Conservation (phyloP, 2,888 invertebrate species). For the Callyntrura guangdongensis region DNA sequence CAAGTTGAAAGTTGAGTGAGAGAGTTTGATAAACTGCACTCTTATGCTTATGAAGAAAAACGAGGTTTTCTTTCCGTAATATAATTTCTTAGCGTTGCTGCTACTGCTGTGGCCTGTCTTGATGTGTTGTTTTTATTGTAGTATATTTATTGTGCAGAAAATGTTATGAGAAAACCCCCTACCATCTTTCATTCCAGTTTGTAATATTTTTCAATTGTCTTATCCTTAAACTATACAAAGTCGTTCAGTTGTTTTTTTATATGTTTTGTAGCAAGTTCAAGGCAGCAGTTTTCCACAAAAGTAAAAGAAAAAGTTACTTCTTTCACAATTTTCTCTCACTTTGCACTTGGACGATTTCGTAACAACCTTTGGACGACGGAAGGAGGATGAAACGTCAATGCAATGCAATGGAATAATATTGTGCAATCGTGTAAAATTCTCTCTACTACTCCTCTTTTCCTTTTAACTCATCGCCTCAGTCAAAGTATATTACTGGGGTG, state of each 20-base stretch:
- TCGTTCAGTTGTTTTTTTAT: background rate
- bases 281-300: slow-evolving; percentile 16
- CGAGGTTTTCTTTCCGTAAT: background rate
- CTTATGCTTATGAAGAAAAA: slow-evolving; percentile 17
- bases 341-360: slow-evolving; percentile 46
- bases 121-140: slow-evolving; percentile 30
- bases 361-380: slow-evolving; percentile 23
- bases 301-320: slow-evolving; percentile 5
- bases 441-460: background rate
- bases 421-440: slow-evolving; percentile 24
- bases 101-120: background rate
- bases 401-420: slow-evolving; percentile 35
- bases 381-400: slow-evolving; percentile 67
- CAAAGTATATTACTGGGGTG: slow-evolving; percentile 31
- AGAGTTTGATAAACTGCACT: slow-evolving; percentile 12
- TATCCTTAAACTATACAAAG: slow-evolving; percentile 25
- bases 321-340: slow-evolving; percentile 8
- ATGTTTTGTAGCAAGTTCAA: slow-evolving; percentile 58
- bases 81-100: background rate
- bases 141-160: slow-evolving; percentile 37
- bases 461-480: background rate
- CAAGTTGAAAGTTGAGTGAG: background rate
- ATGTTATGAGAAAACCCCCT: slow-evolving; percentile 41
- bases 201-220: slow-evolving; percentile 52
- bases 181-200: slow-evolving; percentile 18